These are phyloP conservation scores for Neomonachus schauinslandi DNA, from an alignment of 2,113 vertebrate species.

Conservation along the genomic window DNA sequence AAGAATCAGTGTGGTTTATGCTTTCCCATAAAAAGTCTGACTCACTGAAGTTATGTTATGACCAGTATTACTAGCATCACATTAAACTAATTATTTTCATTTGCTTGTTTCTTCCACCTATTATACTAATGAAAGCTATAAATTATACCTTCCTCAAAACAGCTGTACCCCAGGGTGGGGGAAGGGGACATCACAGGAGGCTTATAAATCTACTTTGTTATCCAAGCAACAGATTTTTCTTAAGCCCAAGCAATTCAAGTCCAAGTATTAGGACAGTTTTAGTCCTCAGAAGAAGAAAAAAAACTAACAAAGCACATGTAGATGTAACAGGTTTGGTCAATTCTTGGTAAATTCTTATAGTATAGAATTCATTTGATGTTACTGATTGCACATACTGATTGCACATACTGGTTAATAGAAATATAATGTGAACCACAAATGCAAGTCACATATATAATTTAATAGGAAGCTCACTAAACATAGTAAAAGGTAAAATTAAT, in stretches of 20 bases:
- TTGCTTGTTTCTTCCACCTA: background rate
- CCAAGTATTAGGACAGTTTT: background rate
- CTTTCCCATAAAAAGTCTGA: slow-evolving; percentile 16
- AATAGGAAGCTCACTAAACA: background rate
- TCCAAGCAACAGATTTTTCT: slow-evolving; percentile 22
- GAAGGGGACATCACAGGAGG: background rate
- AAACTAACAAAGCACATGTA: background rate
- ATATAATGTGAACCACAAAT: background rate
- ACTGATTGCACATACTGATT: background rate
- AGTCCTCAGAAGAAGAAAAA: background rate
- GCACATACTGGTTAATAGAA: background rate
- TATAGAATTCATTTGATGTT: background rate
- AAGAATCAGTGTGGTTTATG: background rate
- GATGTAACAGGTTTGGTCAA: background rate
- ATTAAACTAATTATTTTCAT: slow-evolving; percentile 36
- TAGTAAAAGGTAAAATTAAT: background rate
- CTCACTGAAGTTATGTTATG: slow-evolving; percentile 11
- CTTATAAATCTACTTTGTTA: background rate
- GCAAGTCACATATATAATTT: background rate
- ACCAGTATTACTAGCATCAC: background rate
- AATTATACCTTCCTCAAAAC: background rate
- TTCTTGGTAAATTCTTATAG: background rate
- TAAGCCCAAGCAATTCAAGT: background rate
- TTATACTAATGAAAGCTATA: background rate
- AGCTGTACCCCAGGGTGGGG: background rate